phyloP scores from a whole-genome alignment of 2,888 invertebrate species.

The Pachymerium ferrugineum region DNA sequence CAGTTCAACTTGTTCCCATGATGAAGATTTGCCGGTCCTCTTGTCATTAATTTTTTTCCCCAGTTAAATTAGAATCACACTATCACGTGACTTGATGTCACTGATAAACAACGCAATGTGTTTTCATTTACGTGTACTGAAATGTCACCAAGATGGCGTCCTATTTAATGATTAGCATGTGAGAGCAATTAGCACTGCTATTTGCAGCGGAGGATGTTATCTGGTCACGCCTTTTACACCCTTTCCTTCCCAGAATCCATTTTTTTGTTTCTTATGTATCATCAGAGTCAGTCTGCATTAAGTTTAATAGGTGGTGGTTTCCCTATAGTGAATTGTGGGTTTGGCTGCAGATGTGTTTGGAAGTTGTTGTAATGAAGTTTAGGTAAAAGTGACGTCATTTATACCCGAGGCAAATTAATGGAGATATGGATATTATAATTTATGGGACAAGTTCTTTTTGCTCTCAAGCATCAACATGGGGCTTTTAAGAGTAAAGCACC shows the following conservation, averaged over 20 bases:
- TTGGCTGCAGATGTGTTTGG: too few relatives aligned
- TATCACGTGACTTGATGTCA: too few relatives aligned
- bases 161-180: not conserved
- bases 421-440: conserved; percentile 21
- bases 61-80: too few relatives aligned
- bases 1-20: conserved; percentile 9
- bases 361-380: not conserved
- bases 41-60: not conserved
- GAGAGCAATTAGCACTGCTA: conserved; percentile 1
- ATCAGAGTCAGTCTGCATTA: conserved; percentile 10
- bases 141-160: conserved; percentile 1
- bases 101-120: too few relatives aligned
- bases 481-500: conserved; percentile 21
- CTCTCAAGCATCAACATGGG: conserved; percentile 18
- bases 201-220: not conserved
- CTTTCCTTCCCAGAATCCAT: not conserved
- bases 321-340: not conserved
- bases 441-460: conserved; percentile 17
- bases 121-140: too few relatives aligned
- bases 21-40: not conserved
- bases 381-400: not conserved
- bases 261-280: not conserved
- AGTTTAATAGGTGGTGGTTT: not conserved
- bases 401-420: conserved; percentile 9
- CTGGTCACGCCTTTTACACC: not conserved